Evolutionary conservation across 2,888 invertebrate species (phyloP).

Genomic region (Bedellia somnulentella): DNA sequence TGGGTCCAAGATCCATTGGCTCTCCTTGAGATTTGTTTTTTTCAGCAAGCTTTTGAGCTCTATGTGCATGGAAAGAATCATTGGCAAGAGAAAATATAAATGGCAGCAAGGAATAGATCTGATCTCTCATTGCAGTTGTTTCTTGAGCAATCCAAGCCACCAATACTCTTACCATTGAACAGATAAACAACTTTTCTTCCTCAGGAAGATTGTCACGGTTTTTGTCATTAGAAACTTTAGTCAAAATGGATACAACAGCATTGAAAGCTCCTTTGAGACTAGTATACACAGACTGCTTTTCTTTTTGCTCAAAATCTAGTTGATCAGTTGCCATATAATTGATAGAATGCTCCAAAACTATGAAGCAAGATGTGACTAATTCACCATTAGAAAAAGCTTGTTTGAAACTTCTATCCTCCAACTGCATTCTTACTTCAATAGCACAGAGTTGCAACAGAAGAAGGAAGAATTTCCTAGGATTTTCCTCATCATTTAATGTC

Average conservation of each 20-base stretch:
- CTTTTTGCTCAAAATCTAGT: constrained; percentile 84
- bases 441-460: constrained; percentile 83
- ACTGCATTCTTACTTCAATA: constrained; percentile 91
- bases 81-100: constrained; percentile 79
- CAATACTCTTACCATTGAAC: constrained; percentile 80
- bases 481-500: constrained; percentile 77
- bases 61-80: constrained; percentile 77
- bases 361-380: constrained; percentile 80
- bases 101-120: constrained; percentile 79
- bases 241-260: constrained; percentile 74
- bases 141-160: constrained; percentile 92
- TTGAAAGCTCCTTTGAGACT: constrained; percentile 88
- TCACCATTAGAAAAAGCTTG: constrained; percentile 76
- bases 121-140: constrained; percentile 83
- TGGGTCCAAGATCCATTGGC: constrained; percentile 38
- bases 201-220: constrained; percentile 68
- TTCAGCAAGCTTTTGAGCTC: constrained; percentile 69
- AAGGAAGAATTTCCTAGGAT: constrained; percentile 81
- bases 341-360: constrained; percentile 77
- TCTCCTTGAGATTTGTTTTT: constrained; percentile 64
- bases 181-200: constrained; percentile 77
- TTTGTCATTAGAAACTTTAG: constrained; percentile 74
- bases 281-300: constrained; percentile 87
- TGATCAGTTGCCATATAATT: constrained; percentile 80
- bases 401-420: constrained; percentile 84